These are phyloP conservation scores for Hypselothyrea guttata DNA, from an alignment of 2,888 invertebrate species.

Conservation along the genomic window DNA sequence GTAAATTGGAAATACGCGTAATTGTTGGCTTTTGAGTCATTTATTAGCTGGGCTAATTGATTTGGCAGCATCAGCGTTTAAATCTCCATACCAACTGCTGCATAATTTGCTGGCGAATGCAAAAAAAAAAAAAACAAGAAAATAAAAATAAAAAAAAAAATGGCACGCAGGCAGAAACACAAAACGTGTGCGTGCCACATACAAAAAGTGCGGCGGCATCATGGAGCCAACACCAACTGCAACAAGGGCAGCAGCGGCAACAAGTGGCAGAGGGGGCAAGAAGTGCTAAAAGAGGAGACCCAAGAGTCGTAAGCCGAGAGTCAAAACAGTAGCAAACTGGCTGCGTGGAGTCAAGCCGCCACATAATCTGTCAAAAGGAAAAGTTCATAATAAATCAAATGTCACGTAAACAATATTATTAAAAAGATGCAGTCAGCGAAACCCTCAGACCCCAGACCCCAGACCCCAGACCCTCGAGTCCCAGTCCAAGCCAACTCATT, in stretches of 20 bases:
- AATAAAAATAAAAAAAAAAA: background rate
- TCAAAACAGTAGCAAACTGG: constrained; percentile 62
- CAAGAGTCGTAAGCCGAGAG: background rate
- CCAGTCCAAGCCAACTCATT: too few relatives aligned
- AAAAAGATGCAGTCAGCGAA: constrained; percentile 65
- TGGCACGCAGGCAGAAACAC: too few relatives aligned
- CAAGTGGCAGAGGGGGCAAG: background rate
- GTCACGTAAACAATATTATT: constrained; percentile 78
- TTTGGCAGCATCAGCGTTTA: constrained; percentile 38
- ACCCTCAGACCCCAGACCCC: constrained; percentile 5
- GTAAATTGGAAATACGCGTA: constrained; percentile 29
- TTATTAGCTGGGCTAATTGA: constrained; percentile 54
- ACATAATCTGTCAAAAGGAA: constrained; percentile 80
- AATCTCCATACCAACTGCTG: constrained; percentile 9
- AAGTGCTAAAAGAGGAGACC: background rate
- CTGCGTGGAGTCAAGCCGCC: constrained; percentile 62
- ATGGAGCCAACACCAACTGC: background rate
- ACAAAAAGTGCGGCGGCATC: constrained; percentile 1
- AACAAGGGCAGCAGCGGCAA: background rate
- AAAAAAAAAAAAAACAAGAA: constrained; percentile 3
- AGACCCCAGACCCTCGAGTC: constrained; percentile 24
- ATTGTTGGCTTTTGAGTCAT: constrained; percentile 29
- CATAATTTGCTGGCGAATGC: constrained; percentile 29
- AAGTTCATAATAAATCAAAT: constrained; percentile 80
- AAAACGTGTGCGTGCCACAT: constrained; percentile 35